A percentile compares a stretch with the other conserved stretches of the same genome.
These are phyloP conservation scores for Caiman crocodilus DNA, from an alignment of 2,797 vertebrate genomes.

Conservation along the genomic window DNA sequence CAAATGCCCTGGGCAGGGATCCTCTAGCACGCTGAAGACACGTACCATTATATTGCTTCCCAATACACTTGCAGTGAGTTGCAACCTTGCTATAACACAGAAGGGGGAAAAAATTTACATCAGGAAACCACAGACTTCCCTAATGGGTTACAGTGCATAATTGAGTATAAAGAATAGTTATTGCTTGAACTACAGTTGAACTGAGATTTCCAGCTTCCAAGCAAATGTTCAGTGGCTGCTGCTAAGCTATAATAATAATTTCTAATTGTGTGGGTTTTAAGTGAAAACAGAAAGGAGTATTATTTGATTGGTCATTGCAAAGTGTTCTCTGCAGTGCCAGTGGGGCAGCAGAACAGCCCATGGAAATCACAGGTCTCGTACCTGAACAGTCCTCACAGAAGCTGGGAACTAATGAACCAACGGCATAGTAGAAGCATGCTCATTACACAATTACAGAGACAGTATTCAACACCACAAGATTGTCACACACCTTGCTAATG, in stretches of 20 bases:
- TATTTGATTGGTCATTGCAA: conserved; percentile 59
- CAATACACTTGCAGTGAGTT: conserved; percentile 40
- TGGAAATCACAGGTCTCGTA: conserved; percentile 51
- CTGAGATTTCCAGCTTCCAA: conserved; percentile 75
- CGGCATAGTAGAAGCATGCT: conserved; percentile 44
- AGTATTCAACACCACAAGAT: conserved; percentile 45
- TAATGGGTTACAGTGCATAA: conserved; percentile 75
- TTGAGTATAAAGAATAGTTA: conserved; percentile 79
- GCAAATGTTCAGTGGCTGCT: conserved; percentile 70
- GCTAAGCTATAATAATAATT: conserved; percentile 69
- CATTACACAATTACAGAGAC: conserved; percentile 67
- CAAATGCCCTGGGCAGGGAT: background rate
- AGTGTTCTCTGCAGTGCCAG: background rate
- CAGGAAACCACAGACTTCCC: conserved; percentile 78
- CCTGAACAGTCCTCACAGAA: conserved; percentile 44
- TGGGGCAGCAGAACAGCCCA: conserved; percentile 39
- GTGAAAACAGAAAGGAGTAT: conserved; percentile 68
- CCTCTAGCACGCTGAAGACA: background rate
- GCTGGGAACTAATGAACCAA: conserved; percentile 71
- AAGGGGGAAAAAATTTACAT: background rate
- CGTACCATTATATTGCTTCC: conserved; percentile 14
- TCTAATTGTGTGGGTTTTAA: conserved; percentile 75
- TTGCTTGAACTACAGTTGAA: conserved; percentile 78
- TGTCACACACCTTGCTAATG: conserved; percentile 74
- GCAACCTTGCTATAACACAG: conserved; percentile 42